Evolutionary conservation across 2,113 vertebrate genomes (phyloP), one percentile per base, ranked within the genome.

Genomic region (Motacilla alba): DNA sequence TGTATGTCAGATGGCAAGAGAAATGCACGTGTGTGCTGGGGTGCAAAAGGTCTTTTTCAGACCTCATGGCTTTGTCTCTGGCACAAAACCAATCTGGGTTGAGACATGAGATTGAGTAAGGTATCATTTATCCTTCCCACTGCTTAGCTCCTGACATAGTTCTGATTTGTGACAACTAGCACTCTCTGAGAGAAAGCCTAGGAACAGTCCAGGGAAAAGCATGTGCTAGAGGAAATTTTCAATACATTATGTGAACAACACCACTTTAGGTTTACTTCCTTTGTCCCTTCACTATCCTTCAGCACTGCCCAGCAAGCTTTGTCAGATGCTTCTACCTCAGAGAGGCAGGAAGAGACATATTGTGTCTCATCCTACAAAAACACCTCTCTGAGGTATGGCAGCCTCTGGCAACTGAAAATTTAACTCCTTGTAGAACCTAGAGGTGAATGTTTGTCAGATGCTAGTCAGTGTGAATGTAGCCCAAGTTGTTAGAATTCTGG

Each of bases 171-270:
- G 77, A 37, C 55, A 81, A 3, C 31, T 17, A 53, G 19, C 11
- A 13, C 19, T 39, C n/a, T 68, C 44, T 74, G 77, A 63, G 43
- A 33, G 1, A 4, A 58, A 31, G 18, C 28, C 28, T n/a, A 67
- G 56, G 64, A 66, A 18, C 10, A 63, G 58, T 18, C 31, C 41
- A 85, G n/a, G 31, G 9, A 62, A 50, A 83, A 55, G 2, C 39
- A 46, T 4, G 22, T 46, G 23, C 33, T 67, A 76, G 75, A 63
- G 43, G 13, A 7, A 6, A 15, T 59, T 88, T 79, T 78, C 75
- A 63, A 3, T 23, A 31, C 0, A 1, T 24, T 49, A 15, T 53
- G 56, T n/a, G 41, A 77, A 44, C 11, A 72, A 2, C 0, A 0
- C 20, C 75, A 28, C 37, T n/a, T 47, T 26, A 55, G 9, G 10